phyloP scores from a whole-genome alignment of 1,140 invertebrate genomes.

The Trigoniulus corallinus region DNA sequence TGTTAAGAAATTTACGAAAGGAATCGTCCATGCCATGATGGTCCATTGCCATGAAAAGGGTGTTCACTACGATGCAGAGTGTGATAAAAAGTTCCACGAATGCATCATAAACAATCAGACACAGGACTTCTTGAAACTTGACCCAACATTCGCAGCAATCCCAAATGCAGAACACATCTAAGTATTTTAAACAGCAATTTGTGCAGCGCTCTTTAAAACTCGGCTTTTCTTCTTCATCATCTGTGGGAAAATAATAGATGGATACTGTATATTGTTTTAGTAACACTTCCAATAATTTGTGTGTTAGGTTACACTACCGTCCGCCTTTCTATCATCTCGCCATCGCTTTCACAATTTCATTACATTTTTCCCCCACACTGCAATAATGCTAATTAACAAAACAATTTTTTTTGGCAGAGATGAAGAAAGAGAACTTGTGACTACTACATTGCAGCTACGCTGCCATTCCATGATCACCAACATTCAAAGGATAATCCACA shows the following conservation, averaged over 20 bases:
- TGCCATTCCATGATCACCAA: too few species aligned
- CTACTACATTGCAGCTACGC: too few species aligned
- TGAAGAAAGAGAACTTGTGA: too few species aligned
- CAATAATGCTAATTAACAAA: too few species aligned
- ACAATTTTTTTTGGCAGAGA: too few species aligned
- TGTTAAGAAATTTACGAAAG: slow-evolving; percentile 55
- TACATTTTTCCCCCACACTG: too few species aligned
- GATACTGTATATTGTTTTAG: slow-evolving; percentile 62
- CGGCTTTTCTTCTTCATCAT: slow-evolving; percentile 72
- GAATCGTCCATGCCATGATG: slow-evolving; percentile 57
- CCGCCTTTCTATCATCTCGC: too few species aligned
- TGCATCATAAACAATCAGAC: slow-evolving; percentile 86
- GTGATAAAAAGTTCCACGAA: slow-evolving; percentile 97
- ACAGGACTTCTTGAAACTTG: slow-evolving; percentile 74
- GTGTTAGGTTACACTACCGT: neutral
- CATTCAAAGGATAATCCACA: too few species aligned
- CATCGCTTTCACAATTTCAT: too few species aligned
- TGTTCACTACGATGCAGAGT: slow-evolving; percentile 93
- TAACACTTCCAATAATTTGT: slow-evolving; percentile 31
- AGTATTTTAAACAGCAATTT: slow-evolving; percentile 51
- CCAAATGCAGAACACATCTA: slow-evolving; percentile 92
- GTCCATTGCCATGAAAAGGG: slow-evolving; percentile 94
- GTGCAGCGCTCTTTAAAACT: slow-evolving; percentile 70
- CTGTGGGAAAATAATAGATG: slow-evolving; percentile 84
- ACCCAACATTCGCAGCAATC: slow-evolving; percentile 86